Percentiles rank a stretch among this genome's conserved stretches.
Evolutionary conservation across 2,113 vertebrate species (phyloP).

Genomic region (Chloropsis hardwickii): DNA sequence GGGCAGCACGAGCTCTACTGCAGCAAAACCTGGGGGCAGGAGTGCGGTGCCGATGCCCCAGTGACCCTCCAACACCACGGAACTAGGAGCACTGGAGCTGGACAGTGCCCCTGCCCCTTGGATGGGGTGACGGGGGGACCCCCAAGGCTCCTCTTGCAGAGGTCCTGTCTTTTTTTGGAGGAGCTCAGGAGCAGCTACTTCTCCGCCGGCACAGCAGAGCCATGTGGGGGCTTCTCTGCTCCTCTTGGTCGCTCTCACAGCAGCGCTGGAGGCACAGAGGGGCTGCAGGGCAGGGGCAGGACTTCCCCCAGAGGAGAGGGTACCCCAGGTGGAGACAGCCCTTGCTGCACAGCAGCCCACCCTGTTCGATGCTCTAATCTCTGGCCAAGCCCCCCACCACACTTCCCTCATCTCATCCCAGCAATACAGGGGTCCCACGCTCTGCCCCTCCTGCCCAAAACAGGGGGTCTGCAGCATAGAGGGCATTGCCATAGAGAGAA

Average conservation of each 20-base stretch:
- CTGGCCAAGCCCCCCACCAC: background rate
- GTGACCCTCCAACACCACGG: rapidly evolving
- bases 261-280: conserved; percentile 59
- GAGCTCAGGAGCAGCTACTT: conserved; percentile 72
- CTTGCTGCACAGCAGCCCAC: background rate
- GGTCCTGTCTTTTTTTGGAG: background rate
- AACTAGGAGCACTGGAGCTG: background rate
- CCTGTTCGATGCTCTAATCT: background rate
- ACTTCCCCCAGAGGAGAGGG: background rate
- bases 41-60: background rate
- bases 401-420: background rate
- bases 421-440: background rate
- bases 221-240: conserved; percentile 53
- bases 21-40: background rate
- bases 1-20: background rate
- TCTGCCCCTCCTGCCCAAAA: background rate
- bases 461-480: background rate
- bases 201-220: conserved; percentile 67
- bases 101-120: background rate
- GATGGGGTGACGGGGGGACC: background rate
- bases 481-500: background rate
- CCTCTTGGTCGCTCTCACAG: conserved; percentile 77
- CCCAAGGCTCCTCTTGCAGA: background rate
- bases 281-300: background rate
- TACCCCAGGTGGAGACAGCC: background rate